Percentiles rank a stretch among this genome's conserved stretches.
Evolutionary conservation across 1,140 invertebrate genomes (phyloP).

Genomic region (Venustaconcha ellipsiformis): DNA sequence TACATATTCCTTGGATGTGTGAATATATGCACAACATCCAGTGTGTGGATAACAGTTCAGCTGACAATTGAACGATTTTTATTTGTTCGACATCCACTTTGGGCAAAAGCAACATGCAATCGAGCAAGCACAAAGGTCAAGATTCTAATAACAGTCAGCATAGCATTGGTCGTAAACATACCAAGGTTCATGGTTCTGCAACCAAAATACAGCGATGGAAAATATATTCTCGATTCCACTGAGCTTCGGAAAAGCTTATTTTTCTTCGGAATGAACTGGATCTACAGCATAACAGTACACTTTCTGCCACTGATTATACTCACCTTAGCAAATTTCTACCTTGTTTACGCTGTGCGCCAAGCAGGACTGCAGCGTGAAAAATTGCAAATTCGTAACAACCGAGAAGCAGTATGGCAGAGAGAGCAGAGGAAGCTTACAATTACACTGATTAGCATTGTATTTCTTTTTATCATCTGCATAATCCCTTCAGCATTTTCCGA

Average conservation of each 20-base stretch:
- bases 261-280: slow-evolving; percentile 47
- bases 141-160: slow-evolving; percentile 39
- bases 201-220: slow-evolving; percentile 13
- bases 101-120: slow-evolving; percentile 56
- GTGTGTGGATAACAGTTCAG: slow-evolving; percentile 57
- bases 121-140: slow-evolving; percentile 52
- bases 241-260: slow-evolving; percentile 37
- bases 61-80: slow-evolving; percentile 62
- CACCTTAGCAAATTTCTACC: slow-evolving; percentile 48
- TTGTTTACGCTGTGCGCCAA: slow-evolving; percentile 51
- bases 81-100: slow-evolving; percentile 57
- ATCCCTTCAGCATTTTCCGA: slow-evolving; percentile 60
- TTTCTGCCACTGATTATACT: slow-evolving; percentile 54
- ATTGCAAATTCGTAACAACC: slow-evolving; percentile 51
- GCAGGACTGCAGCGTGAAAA: slow-evolving; percentile 43
- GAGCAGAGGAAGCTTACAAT: slow-evolving; percentile 58
- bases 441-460: slow-evolving; percentile 61
- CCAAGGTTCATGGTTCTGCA: slow-evolving; percentile 51
- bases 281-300: slow-evolving; percentile 50
- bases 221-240: slow-evolving; percentile 32
- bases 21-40: slow-evolving; percentile 59
- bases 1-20: slow-evolving; percentile 55
- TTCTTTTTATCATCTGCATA: slow-evolving; percentile 60
- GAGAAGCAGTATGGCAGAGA: slow-evolving; percentile 48
- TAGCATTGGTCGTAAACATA: slow-evolving; percentile 51